Base-by-base conservation (phyloP, 64 coral and sea anemone genomes). In the Catalaphyllia jardinei region DNA sequence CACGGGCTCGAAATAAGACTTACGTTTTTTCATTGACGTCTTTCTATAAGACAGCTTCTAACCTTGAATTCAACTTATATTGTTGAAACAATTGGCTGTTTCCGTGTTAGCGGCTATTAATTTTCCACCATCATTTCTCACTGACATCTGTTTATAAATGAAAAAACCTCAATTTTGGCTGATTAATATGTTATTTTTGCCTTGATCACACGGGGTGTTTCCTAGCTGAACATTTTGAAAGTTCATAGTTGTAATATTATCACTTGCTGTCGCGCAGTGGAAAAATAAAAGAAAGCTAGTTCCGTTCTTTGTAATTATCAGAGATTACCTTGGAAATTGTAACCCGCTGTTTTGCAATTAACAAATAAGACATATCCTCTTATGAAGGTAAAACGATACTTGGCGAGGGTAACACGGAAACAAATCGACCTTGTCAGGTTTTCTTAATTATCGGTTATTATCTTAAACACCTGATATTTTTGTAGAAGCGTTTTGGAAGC, bases 311-410 rank as follows among this genome's bases (percentile, higher is more conserved):
- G 31, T 7, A 83, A 67, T 67, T 22, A 83, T 64, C 35, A 39
- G 62, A 83, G 31, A 83, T 83, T 65, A 83, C 80, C 80, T 83
- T 67, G 80, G 80, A 83, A 67, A 83, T 83, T 46, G 61, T 31
- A 42, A 83, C 80, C 80, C 31, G 60, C 80, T 83, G 80, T 83
- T 64, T 83, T 83, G 33, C 25, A 83, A 83, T 83, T 83, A 83
- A 67, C 60, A 19, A 67, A 29, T 31, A 64, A 83, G 62, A 65
- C n/a, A 8, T 65, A 19, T 46, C 29, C 38, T 39, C 31, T 35
- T 83, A 10, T n/a, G 16, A 83, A 83, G 13, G 24, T 46, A 39
- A 29, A 83, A 30, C 33, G 57, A 24, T 82, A 18, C 30, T 29
- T 30, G 31, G 9, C 0, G 31, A 20, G 3, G 17, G 20, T 42